Conservation (phyloP, 53 echinoderm and acorn worm genomes). For the Crossaster papposus region DNA sequence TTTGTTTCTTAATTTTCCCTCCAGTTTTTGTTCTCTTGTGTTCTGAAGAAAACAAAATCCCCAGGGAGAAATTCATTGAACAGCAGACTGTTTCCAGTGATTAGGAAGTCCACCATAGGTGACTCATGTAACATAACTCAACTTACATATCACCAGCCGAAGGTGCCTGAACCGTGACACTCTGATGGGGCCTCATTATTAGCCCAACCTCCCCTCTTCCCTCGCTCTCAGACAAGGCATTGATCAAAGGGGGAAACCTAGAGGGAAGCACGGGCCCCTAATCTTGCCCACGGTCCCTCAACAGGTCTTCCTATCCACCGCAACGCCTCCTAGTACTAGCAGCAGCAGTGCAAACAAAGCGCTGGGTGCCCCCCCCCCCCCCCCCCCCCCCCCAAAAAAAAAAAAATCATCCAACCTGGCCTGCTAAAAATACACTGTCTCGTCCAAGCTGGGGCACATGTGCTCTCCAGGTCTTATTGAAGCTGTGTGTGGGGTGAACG, state of each 20-base stretch:
- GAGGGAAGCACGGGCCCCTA: constrained; percentile 31
- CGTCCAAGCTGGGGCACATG: background rate
- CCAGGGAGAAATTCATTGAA: background rate
- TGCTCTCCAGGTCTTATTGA: background rate
- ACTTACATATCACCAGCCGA: background rate
- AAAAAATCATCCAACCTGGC: no score
- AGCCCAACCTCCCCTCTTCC: background rate
- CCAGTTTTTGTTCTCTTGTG: no score
- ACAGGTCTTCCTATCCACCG: constrained; percentile 43
- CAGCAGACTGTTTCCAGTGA: background rate
- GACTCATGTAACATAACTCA: constrained; percentile 30
- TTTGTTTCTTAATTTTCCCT: no score
- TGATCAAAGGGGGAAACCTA: constrained; percentile 14
- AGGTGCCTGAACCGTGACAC: background rate
- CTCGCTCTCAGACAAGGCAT: constrained; percentile 40
- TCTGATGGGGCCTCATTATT: background rate
- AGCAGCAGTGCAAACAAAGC: constrained; percentile 45
- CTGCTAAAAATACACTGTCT: constrained; percentile 21
- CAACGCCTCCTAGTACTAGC: background rate
- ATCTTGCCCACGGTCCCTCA: constrained; percentile 34
- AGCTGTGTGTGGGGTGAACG: no score
- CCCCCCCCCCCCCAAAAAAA: no score
- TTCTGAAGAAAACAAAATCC: background rate
- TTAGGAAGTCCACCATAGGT: constrained; percentile 26
- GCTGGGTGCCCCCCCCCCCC: background rate